phyloP scores from a whole-genome alignment of 1,140 invertebrate genomes.

The Sarcophaga peregrina region DNA sequence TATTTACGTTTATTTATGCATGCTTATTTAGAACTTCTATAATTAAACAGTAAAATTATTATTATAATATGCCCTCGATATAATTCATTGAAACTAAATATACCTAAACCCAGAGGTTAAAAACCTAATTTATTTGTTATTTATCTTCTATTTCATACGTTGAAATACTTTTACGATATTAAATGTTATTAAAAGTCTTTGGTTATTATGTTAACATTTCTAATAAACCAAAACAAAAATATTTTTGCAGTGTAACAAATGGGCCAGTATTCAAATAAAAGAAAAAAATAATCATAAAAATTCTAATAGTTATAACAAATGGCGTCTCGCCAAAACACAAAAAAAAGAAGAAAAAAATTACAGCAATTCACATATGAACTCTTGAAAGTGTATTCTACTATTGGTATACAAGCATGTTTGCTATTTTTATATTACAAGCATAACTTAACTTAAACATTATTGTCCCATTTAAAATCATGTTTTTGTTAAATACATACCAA shows the following conservation, averaged over 20 bases:
- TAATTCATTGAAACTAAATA: too few relatives aligned
- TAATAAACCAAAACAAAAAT: background rate
- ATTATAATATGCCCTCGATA: too few relatives aligned
- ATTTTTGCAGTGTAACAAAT: conserved; percentile 1
- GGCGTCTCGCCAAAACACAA: conserved; percentile 29
- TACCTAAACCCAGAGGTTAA: too few relatives aligned
- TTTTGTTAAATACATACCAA: too few relatives aligned
- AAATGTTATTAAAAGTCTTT: background rate
- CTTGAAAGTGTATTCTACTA: background rate
- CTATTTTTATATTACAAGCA: conserved; percentile 1
- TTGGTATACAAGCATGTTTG: background rate
- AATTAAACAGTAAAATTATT: too few relatives aligned
- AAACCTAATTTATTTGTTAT: too few relatives aligned
- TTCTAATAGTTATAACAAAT: conserved; percentile 32
- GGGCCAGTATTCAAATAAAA: conserved; percentile 4
- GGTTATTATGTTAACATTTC: background rate
- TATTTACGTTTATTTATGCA: too few relatives aligned
- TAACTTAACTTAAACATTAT: conserved; percentile 11
- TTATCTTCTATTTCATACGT: background rate
- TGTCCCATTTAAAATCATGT: background rate
- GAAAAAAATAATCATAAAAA: background rate
- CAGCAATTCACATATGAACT: conserved; percentile 29
- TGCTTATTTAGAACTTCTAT: too few relatives aligned
- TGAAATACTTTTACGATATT: background rate
- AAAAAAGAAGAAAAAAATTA: conserved; percentile 17